Percentiles rank a stretch among this genome's conserved stretches.
Conservation (phyloP, 2,797 vertebrate genomes). For the Adelosebastes latens region DNA sequence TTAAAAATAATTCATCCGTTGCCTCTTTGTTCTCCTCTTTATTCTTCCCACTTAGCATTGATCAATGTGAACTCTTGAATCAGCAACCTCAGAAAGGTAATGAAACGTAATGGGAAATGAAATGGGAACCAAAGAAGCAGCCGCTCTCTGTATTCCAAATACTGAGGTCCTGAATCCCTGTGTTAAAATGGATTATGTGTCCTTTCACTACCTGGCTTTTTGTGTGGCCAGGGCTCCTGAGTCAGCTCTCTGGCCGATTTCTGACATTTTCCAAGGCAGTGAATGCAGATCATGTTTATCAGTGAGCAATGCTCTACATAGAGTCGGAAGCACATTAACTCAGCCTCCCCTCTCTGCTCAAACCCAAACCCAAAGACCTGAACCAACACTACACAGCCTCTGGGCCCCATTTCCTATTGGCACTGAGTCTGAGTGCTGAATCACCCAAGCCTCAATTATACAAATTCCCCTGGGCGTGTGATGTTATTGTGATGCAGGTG, state of each 20-base stretch:
- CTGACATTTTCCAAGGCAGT: constrained; percentile 61
- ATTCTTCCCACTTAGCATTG: constrained; percentile 24
- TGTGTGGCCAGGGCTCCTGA: constrained; percentile 43
- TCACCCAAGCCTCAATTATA: constrained; percentile 51
- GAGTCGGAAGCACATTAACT: constrained; percentile 49
- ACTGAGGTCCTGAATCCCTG: constrained; percentile 33
- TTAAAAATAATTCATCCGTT: neutral
- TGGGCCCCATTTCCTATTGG: constrained; percentile 49
- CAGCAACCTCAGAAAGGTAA: constrained; percentile 45
- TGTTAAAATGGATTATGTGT: constrained; percentile 57
- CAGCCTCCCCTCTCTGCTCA: constrained; percentile 5
- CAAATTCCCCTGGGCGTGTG: constrained; percentile 18
- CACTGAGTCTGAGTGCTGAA: constrained; percentile 35
- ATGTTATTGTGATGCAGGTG: constrained; percentile 44
- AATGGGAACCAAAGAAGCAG: constrained; percentile 44
- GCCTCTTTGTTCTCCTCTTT: constrained; percentile 18
- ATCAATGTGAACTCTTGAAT: constrained; percentile 49
- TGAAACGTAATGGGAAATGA: constrained; percentile 52
- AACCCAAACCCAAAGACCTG: constrained; percentile 47
- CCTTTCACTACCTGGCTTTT: constrained; percentile 56
- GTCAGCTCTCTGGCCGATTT: constrained; percentile 56
- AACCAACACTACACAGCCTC: constrained; percentile 49
- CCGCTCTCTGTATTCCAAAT: constrained; percentile 43
- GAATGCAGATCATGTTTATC: constrained; percentile 65
- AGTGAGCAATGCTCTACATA: constrained; percentile 55